Base-by-base conservation (phyloP, 2,113 vertebrate species). In the Marcusenius ussheri region DNA sequence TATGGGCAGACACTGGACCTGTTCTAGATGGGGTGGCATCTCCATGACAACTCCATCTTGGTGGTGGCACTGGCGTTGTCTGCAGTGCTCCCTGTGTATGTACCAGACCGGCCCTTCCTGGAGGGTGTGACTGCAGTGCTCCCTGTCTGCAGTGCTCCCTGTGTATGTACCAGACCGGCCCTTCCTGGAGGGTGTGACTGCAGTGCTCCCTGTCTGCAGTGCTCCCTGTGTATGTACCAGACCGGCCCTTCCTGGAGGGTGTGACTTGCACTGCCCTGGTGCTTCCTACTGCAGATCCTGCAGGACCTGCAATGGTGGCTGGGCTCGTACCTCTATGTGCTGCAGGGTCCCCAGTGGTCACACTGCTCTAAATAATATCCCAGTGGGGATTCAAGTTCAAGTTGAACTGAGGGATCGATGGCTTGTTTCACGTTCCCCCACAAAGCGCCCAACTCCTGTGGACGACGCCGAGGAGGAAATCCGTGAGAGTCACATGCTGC, bases 341-440 rank as follows among this genome's bases (percentile, higher is more conserved):
- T 93, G 83, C 93, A 94, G 87, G 95, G 94, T n/a, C 31, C 91
- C 93, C 94, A 0, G 87, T 92, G 31, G 0, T 21, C 0, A 85
- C 94, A 9, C 91, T 95, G 2, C 90, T 90, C 3, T 92, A 93
- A 0, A 92, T 91, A 0, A 6, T 94, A 74, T 90, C 27, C 31
- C 90, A 89, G 56, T 95, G 95, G 94, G 89, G 89, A 1, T 91
- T 95, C 92, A 95, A 94, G 39, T 93, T 95, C 90, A 93, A 93
- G 0, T 92, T 94, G 85, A 94, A 95, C 80, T 90, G 90, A 0
- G 94, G 94, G 70, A 86, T 93, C 77, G 94, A 66, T 0, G 24
- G 8, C 58, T n/a, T n/a, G 58, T 62, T 62, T 62, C 56, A n/a
- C 56, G 5, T 15, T 42, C 31, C 31, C 39, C 27, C 8, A 51